phyloP scores from a whole-genome alignment of 2,113 vertebrate species.

The Peromyscus maniculatus region DNA sequence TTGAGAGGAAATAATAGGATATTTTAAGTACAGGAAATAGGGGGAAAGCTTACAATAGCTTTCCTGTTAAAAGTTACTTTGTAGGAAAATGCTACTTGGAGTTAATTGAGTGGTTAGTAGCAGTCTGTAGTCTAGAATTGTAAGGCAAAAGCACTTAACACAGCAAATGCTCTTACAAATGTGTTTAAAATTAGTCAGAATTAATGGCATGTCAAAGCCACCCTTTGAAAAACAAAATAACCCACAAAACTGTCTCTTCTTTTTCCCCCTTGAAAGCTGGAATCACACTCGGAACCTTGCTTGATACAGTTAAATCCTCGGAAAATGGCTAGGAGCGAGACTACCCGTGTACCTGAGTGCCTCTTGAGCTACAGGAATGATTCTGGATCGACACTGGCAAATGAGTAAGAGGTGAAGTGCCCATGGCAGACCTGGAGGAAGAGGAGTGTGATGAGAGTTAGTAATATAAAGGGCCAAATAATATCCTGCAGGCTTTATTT shows the following conservation, averaged over 20 bases:
- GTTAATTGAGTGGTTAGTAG: not conserved
- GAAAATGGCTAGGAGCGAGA: conserved; percentile 58
- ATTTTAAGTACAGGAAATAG: conserved; percentile 56
- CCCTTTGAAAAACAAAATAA: conserved; percentile 52
- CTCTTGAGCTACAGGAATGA: conserved; percentile 53
- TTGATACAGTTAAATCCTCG: conserved; percentile 21
- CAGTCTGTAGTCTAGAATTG: not conserved
- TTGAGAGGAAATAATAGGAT: conserved; percentile 53
- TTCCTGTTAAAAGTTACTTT: not conserved
- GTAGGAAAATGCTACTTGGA: not conserved
- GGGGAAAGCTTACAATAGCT: conserved; percentile 34
- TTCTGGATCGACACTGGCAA: not conserved
- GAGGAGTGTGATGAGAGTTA: not conserved
- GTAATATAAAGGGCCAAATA: not conserved
- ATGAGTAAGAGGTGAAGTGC: not conserved
- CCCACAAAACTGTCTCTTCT: not conserved
- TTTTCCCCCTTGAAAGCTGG: conserved; percentile 27
- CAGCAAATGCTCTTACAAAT: conserved; percentile 12
- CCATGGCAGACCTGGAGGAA: not conserved
- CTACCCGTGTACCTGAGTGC: not conserved
- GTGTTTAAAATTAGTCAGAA: conserved; percentile 56
- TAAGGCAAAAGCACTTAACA: not conserved
- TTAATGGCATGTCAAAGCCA: conserved; percentile 50
- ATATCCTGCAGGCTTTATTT: not conserved
- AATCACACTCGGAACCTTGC: conserved; percentile 54